Evolutionary conservation across 2,888 invertebrate species (phyloP), one percentile per base, ranked within the genome.

Genomic region (Rhamphomyia laevipes): DNA sequence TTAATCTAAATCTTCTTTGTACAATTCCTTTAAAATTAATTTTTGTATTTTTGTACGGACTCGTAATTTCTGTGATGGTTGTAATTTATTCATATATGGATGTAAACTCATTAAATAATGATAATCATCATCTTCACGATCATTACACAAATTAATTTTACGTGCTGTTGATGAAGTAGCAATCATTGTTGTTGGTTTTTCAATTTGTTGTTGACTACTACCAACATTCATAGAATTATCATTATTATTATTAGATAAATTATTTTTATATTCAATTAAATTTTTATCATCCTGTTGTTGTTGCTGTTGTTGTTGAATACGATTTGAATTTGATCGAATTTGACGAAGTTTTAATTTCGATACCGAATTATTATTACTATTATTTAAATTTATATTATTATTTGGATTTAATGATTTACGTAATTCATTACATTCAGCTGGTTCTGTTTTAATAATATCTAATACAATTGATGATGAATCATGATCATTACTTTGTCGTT

Each of bases 1-100:
- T 56, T 68, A 68, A 53, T 69, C 69, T 49, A 68, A 59, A 55
- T 69, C 67, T 54, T 70, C 69, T 56, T 70, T 68, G 55, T 70
- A 70, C 6, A 70, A 59, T 57, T 70, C 70, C 49, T 70, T 70
- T 51, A 70, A 70, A 43, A 70, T 69, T 48, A 70, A 56, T 54
- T 69, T 70, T 56, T 70, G 70, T 57, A 70, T 70, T 61, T 69
- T 69, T 53, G 69, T 70, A 52, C 70, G 66, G 47, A 70, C 64
- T 47, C 67, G 60, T 44, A 70, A 53, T 51, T 70, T 70, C 50
- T 70, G 70, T n/a, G 68, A 63, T 1, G 67, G 64, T 45, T 63
- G 64, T 48, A 70, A 52, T 48, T 69, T 66, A 43, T 66, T 67
- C 67, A 70, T 68, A 52, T 68, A 70, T 11, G 70, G 70, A 61